Percentiles rank a stretch among this genome's conserved stretches.
phyloP scores from a whole-genome alignment of 2,888 invertebrate genomes.

The Hydroisotoma schaefferi region DNA sequence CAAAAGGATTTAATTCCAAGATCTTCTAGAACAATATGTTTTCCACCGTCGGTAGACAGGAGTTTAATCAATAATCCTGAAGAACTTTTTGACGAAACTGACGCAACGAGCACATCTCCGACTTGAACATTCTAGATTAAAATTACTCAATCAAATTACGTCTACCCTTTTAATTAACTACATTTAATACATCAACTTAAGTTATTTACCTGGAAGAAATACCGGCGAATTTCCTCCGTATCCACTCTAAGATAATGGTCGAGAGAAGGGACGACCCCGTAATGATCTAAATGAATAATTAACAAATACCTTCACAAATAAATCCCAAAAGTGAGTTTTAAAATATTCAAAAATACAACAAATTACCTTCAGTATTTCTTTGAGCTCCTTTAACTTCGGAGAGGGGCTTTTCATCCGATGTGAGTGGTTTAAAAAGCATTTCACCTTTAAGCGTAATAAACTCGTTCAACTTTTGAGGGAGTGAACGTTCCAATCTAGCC shows the following conservation, averaged over 20 bases:
- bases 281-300: conserved; percentile 61
- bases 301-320: neutral
- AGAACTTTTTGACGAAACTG: conserved; percentile 51
- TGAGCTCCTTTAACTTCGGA: conserved; percentile 33
- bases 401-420: conserved; percentile 51
- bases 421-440: conserved; percentile 60
- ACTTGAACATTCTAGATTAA: conserved; percentile 51
- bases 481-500: conserved; percentile 70
- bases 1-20: conserved; percentile 70
- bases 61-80: conserved; percentile 63
- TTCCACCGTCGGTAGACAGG: conserved; percentile 75
- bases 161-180: neutral
- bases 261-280: conserved; percentile 79
- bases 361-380: conserved; percentile 39
- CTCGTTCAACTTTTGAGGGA: conserved; percentile 76
- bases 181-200: neutral
- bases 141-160: neutral
- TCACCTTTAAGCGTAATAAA: conserved; percentile 82
- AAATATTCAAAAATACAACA: conserved; percentile 1
- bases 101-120: conserved; percentile 53
- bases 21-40: conserved; percentile 76
- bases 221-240: conserved; percentile 68
- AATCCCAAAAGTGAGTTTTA: neutral
- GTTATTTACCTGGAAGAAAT: conserved; percentile 70
- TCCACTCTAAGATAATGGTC: conserved; percentile 80